phyloP scores from a whole-genome alignment of 2,113 vertebrate species.

The Coryphaenoides rupestris region DNA sequence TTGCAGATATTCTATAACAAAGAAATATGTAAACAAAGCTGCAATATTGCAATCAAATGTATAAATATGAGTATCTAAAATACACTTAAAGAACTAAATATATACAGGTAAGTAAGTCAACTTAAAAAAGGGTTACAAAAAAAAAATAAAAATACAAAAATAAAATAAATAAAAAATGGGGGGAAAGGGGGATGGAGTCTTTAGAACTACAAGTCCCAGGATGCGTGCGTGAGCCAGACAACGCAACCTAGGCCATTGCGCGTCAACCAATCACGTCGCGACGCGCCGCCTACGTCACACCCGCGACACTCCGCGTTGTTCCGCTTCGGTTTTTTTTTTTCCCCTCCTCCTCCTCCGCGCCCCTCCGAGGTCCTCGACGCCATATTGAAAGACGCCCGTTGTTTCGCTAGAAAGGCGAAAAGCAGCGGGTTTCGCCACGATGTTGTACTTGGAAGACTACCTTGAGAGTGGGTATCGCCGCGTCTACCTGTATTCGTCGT shows the following conservation, averaged over 20 bases:
- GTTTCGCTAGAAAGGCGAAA: conserved; percentile 50
- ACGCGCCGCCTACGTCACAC: conserved; percentile 43
- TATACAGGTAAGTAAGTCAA: too few species aligned
- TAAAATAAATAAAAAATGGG: too few species aligned
- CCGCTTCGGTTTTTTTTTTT: conserved; percentile 66
- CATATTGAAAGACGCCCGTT: conserved; percentile 86
- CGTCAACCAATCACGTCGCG: conserved; percentile 65
- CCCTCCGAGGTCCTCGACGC: conserved; percentile 78
- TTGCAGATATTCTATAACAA: too few species aligned
- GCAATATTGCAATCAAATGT: too few species aligned
- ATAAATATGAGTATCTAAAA: too few species aligned
- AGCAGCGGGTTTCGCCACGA: conserved; percentile 64
- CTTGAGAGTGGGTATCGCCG: conserved; percentile 90
- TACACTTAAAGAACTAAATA: too few species aligned
- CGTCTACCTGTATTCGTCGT: fast-evolving
- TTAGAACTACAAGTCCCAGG: conserved; percentile 77
- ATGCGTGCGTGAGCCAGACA: background rate
- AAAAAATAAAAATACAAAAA: too few species aligned
- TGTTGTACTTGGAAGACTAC: conserved; percentile 98
- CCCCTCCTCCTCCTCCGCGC: conserved; percentile 63
- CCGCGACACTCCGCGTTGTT: background rate
- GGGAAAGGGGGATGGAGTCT: too few species aligned
- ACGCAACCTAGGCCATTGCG: background rate
- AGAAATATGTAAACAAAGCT: too few species aligned
- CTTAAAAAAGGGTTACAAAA: too few species aligned